Evolutionary conservation across 2,888 invertebrate species (phyloP), one percentile per base, ranked within the genome.

Genomic region (Amphipoea lucens): DNA sequence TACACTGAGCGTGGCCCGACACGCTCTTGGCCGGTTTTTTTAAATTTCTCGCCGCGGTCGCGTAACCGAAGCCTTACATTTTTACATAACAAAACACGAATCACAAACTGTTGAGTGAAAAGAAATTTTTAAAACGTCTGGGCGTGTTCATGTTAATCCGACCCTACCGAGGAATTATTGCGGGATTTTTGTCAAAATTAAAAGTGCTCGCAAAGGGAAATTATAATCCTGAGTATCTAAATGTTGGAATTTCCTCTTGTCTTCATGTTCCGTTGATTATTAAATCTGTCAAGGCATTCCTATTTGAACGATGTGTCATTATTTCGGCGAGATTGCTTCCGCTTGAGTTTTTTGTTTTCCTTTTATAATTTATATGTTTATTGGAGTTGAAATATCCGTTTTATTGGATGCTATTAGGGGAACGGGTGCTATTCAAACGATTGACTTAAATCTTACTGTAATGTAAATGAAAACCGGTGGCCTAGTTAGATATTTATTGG

Each of bases 101-200:
- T 78, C 48, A 12, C n/a, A 82, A 84, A 78, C 66, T 69, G 71
- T 75, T 74, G 42, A 54, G 73, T 45, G 48, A 71, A 79, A 83
- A 68, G 48, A 79, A 87, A 79, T 77, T 85, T 78, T 78, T 67
- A 45, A 82, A 89, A 78, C 70, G 78, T 54, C 45, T 57, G 76
- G 79, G 74, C 82, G 88, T 77, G 86, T 83, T 86, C 80, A 68
- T 70, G 86, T 76, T 85, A 82, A 87, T 85, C 75, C 84, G 62
- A 78, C 70, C 82, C 78, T n/a, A 60, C 73, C 65, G 23, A 77
- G 65, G 67, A 87, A 77, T 83, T 79, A 87, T 65, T 66, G 68
- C 76, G 70, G 70, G 65, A 29, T 74, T 84, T 83, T 81, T 78
- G 74, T 48, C 78, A 72, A 81, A 89, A 82, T 81, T 82, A 81